Percentiles rank a stretch among this genome's conserved stretches.
phyloP scores from a whole-genome alignment of 2,888 invertebrate genomes.

The Orthosia incerta region DNA sequence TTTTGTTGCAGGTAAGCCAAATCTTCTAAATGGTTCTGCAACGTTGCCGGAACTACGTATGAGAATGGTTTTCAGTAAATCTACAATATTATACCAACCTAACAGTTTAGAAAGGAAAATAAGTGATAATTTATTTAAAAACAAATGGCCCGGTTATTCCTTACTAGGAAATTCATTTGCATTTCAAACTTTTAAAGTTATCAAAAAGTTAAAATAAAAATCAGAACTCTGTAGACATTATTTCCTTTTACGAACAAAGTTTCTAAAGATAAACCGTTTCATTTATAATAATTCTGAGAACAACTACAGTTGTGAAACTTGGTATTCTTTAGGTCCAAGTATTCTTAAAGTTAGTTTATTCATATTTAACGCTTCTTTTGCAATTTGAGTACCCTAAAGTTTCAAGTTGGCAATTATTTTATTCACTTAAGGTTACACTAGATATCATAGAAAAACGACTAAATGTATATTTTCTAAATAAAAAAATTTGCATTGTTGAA shows the following conservation, averaged over 20 bases:
- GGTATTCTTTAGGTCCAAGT: conserved; percentile 12
- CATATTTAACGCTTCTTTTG: conserved; percentile 24
- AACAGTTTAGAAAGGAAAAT: not conserved
- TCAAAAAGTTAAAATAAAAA: conserved; percentile 36
- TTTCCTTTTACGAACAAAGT: conserved; percentile 48
- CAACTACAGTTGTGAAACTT: conserved; percentile 36
- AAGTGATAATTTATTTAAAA: conserved; percentile 20
- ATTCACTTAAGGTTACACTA: too few relatives aligned
- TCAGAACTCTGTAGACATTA: conserved; percentile 29
- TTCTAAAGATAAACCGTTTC: conserved; percentile 33
- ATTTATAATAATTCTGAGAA: conserved; percentile 48
- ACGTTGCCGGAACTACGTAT: conserved; percentile 18
- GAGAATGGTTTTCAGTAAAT: conserved; percentile 1
- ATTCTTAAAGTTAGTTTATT: conserved; percentile 24
- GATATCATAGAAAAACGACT: too few relatives aligned
- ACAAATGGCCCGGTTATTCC: conserved; percentile 5
- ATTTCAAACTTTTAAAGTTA: conserved; percentile 16
- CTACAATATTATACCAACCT: not conserved
- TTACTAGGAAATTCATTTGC: conserved; percentile 26
- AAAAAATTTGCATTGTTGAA: too few relatives aligned
- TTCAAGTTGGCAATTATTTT: conserved; percentile 21
- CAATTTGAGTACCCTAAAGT: conserved; percentile 4
- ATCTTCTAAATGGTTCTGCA: not conserved
- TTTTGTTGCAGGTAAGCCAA: conserved; percentile 44
- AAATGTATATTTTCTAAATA: too few relatives aligned